These are phyloP conservation scores for Mormyrus iriodes DNA, from an alignment of 2,113 vertebrate species.

Conservation along the genomic window DNA sequence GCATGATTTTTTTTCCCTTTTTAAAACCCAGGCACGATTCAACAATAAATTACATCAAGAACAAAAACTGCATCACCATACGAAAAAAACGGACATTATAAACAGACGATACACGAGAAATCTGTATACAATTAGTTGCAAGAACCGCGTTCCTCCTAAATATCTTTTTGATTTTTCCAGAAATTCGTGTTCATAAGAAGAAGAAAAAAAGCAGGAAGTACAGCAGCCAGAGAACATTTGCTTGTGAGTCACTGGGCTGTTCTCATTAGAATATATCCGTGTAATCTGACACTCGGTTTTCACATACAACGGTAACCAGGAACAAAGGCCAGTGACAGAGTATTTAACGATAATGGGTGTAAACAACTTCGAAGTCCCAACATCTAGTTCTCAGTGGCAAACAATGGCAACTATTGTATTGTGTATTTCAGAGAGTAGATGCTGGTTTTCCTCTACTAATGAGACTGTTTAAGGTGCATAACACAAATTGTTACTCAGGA, in stretches of 20 bases:
- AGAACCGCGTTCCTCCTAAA: neutral
- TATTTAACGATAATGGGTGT: neutral
- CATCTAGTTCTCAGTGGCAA: neutral
- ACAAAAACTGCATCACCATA: neutral
- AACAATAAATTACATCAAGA: slow-evolving; percentile 13
- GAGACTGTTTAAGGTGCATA: neutral
- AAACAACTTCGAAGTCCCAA: neutral
- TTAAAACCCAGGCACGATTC: neutral
- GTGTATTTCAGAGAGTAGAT: neutral
- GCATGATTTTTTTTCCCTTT: neutral
- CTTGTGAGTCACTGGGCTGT: neutral
- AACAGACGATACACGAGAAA: neutral
- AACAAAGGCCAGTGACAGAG: neutral
- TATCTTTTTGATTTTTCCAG: neutral
- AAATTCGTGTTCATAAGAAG: neutral
- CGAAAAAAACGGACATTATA: neutral
- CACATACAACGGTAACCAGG: neutral
- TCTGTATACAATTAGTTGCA: neutral
- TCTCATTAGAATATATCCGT: neutral
- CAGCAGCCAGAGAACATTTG: neutral
- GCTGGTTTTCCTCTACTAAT: neutral
- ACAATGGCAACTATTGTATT: neutral
- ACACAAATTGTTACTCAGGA: neutral
- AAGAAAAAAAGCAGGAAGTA: neutral
- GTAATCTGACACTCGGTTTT: neutral